Evolutionary conservation across 2,797 vertebrate species (phyloP), one percentile per base, ranked within the genome.

Genomic region (Urophycis tenuis): DNA sequence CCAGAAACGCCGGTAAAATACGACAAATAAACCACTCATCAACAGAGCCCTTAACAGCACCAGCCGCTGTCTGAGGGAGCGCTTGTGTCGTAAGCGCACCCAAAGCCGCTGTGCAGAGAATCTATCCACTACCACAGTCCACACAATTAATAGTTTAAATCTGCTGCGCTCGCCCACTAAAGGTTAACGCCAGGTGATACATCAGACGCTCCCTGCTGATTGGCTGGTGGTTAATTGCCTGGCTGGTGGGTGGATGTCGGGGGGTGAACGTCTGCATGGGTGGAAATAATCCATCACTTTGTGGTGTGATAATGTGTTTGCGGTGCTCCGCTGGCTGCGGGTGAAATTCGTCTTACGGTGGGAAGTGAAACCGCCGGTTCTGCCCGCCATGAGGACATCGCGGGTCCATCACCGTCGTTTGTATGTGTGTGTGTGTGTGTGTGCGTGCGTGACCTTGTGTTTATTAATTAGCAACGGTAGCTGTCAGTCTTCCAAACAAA

Each of bases 301-400:
- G 89, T 90, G 85, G 77, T 89, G 83, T 84, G 91, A 90, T 95
- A 95, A 96, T 94, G 93, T 93, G 89, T 92, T 95, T 94, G 91
- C 93, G 90, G 93, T 92, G 92, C 90, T 82, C 91, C 90, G 86
- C 81, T 90, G 89, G 81, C 75, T 77, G 3, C 11, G 4, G 39
- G 12, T 11, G 39, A 41, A 41, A 30, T 78, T 91, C 87, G 84
- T 84, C 78, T 81, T 53, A 86, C 74, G 88, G 86, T 78, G 79
- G 86, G 81, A 10, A 22, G 19, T n/a, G 49, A 60, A 49, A 64
- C 8, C 3, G 29, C 49, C n/a, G 60, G 60, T 25, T 64, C 60
- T 10, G 2, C 11, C 29, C 10, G 29, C 60, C n/a, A 29, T 25
- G 25, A 10, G 25, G 60, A 64, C n/a, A 25, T 29, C 53, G 10